These are phyloP conservation scores for Gopherus flavomarginatus DNA, from an alignment of 2,113 vertebrate genomes.

Conservation along the genomic window DNA sequence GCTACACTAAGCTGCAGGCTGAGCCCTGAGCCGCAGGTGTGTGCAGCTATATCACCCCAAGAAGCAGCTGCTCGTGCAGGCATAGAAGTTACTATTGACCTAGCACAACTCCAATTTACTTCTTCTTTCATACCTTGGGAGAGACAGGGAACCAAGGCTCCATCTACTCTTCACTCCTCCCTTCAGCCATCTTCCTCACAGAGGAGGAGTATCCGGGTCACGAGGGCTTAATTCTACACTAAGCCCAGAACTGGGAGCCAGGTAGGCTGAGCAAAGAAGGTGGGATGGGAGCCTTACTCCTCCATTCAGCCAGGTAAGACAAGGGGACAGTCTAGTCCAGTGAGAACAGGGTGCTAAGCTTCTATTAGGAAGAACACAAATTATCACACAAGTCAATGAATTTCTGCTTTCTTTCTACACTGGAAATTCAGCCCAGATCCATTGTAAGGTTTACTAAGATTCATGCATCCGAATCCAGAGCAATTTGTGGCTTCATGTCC, in stretches of 20 bases:
- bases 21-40: not conserved
- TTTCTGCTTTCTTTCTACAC: not conserved
- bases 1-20: not conserved
- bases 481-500: not conserved
- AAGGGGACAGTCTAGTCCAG: not conserved
- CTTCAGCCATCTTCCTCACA: not conserved
- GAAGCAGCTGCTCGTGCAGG: not conserved
- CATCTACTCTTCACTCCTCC: not conserved
- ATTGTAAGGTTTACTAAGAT: not conserved
- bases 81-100: not conserved
- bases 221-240: not conserved
- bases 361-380: not conserved
- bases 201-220: not conserved
- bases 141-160: not conserved
- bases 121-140: not conserved
- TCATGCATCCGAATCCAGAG: not conserved
- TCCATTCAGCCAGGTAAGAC: not conserved
- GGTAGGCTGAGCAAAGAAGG: not conserved
- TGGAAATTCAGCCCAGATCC: not conserved
- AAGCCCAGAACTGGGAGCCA: not conserved
- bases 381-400: not conserved
- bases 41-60: not conserved
- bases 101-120: not conserved
- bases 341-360: not conserved
- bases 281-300: not conserved